Evolutionary conservation across 92 coral and sea anemone genomes (phyloP).

Genomic region (Hydrozoanthus gracilis): DNA sequence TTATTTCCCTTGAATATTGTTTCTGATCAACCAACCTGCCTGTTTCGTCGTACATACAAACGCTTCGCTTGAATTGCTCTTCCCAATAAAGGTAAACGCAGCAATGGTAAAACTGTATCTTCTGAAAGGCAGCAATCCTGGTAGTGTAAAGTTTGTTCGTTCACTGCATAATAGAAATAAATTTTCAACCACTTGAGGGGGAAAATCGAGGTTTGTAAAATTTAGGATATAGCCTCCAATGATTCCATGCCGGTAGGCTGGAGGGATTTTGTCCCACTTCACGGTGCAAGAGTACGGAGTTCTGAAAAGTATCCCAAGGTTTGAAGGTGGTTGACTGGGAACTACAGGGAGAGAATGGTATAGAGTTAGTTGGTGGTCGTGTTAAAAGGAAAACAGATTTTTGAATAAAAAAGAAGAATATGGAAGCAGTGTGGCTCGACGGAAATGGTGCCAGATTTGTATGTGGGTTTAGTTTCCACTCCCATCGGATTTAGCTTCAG

Average conservation of each 20-base stretch:
- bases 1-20: background rate
- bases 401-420: no score
- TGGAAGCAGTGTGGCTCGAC: no score
- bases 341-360: constrained; percentile 1
- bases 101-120: constrained; percentile 17
- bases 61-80: constrained; percentile 3
- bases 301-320: constrained; percentile 2
- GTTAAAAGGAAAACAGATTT: no score
- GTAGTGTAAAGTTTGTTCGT: background rate
- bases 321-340: constrained; percentile 53
- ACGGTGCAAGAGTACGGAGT: constrained; percentile 34
- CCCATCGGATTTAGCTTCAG: no score
- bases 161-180: background rate
- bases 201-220: background rate
- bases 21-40: constrained; percentile 1
- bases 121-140: constrained; percentile 13
- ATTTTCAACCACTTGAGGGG: background rate
- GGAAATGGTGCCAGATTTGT: no score
- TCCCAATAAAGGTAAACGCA: background rate
- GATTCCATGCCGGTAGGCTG: constrained; percentile 51
- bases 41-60: constrained; percentile 2
- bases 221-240: constrained; percentile 29
- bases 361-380: no score
- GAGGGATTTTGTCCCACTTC: constrained; percentile 52
- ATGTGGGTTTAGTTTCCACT: no score